Conservation (phyloP, 2,888 invertebrate genomes). For the Mystacides longicornis region DNA sequence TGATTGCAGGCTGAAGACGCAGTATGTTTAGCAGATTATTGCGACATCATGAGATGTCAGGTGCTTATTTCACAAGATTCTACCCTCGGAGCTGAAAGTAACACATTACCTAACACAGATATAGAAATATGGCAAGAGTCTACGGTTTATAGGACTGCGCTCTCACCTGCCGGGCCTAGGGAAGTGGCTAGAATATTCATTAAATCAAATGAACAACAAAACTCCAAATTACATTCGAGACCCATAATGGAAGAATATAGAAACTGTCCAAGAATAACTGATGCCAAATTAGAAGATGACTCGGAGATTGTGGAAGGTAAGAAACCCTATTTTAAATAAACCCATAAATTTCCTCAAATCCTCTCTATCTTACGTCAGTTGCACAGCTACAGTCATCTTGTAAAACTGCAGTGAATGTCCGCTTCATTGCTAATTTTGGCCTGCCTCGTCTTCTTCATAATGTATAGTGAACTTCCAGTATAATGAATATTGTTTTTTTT, state of each 20-base stretch:
- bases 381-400: no score
- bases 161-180: slow-evolving; percentile 49
- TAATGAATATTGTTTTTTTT: no score
- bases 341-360: no score
- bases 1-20: slow-evolving; percentile 82
- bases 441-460: no score
- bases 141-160: slow-evolving; percentile 58
- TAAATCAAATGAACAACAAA: slow-evolving; percentile 27
- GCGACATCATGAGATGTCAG: slow-evolving; percentile 93
- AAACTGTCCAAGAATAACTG: slow-evolving; percentile 38
- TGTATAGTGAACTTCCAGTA: no score
- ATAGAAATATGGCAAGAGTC: slow-evolving; percentile 79
- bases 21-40: slow-evolving; percentile 88
- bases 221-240: slow-evolving; percentile 17
- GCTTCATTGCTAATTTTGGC: no score
- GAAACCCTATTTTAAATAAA: background rate
- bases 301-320: slow-evolving; percentile 21
- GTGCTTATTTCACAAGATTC: slow-evolving; percentile 70
- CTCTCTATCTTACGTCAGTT: no score
- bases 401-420: no score
- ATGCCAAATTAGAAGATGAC: slow-evolving; percentile 28
- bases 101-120: slow-evolving; percentile 63
- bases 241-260: slow-evolving; percentile 19
- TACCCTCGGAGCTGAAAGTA: slow-evolving; percentile 53
- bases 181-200: slow-evolving; percentile 44